Evolutionary conservation across 2,888 invertebrate species (phyloP).

Genomic region (Enoplolaimus lenunculus): DNA sequence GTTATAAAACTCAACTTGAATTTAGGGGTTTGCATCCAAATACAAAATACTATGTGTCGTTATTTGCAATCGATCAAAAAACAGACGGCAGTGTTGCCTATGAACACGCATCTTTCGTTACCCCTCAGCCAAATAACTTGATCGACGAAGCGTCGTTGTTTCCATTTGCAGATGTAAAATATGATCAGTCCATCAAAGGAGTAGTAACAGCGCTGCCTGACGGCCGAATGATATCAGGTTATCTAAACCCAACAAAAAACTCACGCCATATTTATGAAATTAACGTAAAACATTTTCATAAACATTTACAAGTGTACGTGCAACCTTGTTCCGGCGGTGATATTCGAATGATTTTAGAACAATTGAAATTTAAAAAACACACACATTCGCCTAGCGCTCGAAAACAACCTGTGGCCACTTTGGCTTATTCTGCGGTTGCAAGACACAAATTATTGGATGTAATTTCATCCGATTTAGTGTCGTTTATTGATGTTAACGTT

Average conservation of each 20-base stretch:
- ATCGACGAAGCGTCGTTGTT: background rate
- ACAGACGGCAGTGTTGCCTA: conserved; percentile 34
- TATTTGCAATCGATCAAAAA: conserved; percentile 34
- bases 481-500: conserved; percentile 14
- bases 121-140: conserved; percentile 23
- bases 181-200: no score
- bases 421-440: no score
- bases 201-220: no score
- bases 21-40: no score
- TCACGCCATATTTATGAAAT: conserved; percentile 18
- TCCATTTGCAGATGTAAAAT: no score
- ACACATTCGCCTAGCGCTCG: no score
- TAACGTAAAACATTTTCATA: conserved; percentile 10
- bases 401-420: no score
- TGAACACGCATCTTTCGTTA: conserved; percentile 30
- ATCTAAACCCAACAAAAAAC: conserved; percentile 17
- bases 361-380: no score
- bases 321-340: conserved; percentile 23
- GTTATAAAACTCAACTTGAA: no score
- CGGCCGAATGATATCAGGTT: conserved; percentile 20
- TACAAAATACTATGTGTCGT: conserved; percentile 34
- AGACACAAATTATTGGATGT: conserved; percentile 37
- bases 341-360: conserved; percentile 28
- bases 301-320: background rate
- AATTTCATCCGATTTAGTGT: conserved; percentile 27